Evolutionary conservation across 92 coral and sea anemone genomes (phyloP).

Genomic region (Actinernus sp.): DNA sequence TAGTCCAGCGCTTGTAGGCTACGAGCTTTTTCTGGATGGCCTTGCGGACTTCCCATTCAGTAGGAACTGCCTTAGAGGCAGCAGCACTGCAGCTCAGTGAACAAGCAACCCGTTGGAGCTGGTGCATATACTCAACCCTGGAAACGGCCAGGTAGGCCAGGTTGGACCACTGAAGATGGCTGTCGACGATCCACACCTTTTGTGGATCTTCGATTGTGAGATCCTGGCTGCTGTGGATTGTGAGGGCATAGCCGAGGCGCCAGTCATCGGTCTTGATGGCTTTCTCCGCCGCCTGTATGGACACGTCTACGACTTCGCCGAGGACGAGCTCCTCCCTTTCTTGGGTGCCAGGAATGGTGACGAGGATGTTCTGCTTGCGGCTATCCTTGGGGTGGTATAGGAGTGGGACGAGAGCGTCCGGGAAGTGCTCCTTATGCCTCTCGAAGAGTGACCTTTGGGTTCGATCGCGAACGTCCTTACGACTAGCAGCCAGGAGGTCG

Average conservation of each 20-base stretch:
- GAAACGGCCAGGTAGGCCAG: slow-evolving; percentile 3
- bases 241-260: no score
- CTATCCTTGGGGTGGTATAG: no score
- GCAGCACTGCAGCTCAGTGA: no score
- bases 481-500: slow-evolving; percentile 2
- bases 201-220: neutral
- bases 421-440: neutral
- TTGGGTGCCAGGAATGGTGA: slow-evolving; percentile 2
- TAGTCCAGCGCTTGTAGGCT: neutral
- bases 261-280: no score
- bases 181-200: no score
- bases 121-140: neutral
- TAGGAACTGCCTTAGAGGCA: no score
- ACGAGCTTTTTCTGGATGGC: neutral
- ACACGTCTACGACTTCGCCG: slow-evolving; percentile 4
- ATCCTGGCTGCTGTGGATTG: slow-evolving; percentile 1
- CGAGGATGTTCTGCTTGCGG: slow-evolving; percentile 1
- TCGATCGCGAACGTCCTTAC: neutral
- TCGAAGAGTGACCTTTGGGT: slow-evolving; percentile 3
- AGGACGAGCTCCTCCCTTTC: slow-evolving; percentile 1
- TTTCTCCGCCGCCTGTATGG: neutral
- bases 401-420: neutral
- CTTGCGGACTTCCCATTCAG: no score
- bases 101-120: neutral
- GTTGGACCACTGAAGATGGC: neutral